A percentile compares a stretch with the other conserved stretches of the same genome.
Conservation (phyloP, 2,888 invertebrate species). For the Platypus cylindrus region DNA sequence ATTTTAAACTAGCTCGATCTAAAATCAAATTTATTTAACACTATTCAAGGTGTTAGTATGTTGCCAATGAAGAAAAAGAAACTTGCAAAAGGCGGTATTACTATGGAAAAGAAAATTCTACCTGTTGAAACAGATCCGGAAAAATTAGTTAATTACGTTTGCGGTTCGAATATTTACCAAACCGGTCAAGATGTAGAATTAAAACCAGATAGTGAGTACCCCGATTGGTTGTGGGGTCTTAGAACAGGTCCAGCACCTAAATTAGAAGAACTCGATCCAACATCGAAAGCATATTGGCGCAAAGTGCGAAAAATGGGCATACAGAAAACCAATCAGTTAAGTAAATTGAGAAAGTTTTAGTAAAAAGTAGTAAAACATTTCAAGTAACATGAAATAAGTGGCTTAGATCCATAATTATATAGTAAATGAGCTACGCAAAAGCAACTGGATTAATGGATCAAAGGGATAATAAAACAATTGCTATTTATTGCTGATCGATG, state of each 20-base stretch:
- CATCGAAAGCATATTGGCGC: conserved; percentile 71
- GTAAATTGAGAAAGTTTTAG: conserved; percentile 48
- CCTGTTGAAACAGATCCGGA: conserved; percentile 77
- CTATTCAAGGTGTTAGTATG: conserved; percentile 34
- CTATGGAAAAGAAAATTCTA: conserved; percentile 56
- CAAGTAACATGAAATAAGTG: no score
- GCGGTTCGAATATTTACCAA: conserved; percentile 73
- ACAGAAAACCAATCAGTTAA: conserved; percentile 48
- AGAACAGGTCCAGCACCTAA: conserved; percentile 48
- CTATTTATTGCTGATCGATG: no score
- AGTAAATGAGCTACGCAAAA: no score
- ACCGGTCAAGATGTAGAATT: conserved; percentile 70
- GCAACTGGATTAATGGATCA: no score
- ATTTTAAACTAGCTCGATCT: no score
- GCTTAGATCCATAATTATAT: no score
- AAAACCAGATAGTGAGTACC: conserved; percentile 72
- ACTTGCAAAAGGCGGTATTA: conserved; percentile 46
- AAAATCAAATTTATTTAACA: no score
- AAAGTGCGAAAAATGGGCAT: conserved; percentile 53
- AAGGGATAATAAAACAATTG: no score
- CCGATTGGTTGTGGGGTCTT: conserved; percentile 82
- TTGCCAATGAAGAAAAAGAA: conserved; percentile 48
- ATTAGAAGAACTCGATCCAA: conserved; percentile 65
- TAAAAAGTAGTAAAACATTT: no score
- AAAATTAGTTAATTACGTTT: conserved; percentile 62